phyloP scores from a whole-genome alignment of 2,888 invertebrate species.

The Beris morrisii region DNA sequence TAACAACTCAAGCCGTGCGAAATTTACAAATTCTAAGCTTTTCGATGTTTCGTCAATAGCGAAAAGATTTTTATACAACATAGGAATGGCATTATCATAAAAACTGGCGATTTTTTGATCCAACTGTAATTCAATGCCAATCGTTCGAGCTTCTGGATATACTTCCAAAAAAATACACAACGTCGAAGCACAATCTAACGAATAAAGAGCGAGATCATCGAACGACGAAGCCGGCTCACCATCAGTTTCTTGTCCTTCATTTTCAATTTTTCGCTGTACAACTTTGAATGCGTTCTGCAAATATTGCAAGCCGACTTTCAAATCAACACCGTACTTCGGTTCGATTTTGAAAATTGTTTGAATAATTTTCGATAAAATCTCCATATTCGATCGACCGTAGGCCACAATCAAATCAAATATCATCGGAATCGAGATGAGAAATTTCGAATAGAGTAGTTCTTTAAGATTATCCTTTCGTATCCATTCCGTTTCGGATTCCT shows the following conservation, averaged over 20 bases:
- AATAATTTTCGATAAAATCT: slow-evolving; percentile 65
- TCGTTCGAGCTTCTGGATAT: slow-evolving; percentile 61
- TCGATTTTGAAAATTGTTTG: slow-evolving; percentile 63
- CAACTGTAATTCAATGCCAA: slow-evolving; percentile 64
- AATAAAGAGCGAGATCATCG: slow-evolving; percentile 68
- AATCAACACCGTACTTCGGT: slow-evolving; percentile 65
- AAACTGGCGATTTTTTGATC: slow-evolving; percentile 69
- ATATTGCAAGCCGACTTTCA: slow-evolving; percentile 59
- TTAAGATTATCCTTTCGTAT: slow-evolving; percentile 69
- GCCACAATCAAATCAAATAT: slow-evolving; percentile 76
- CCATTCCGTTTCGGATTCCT: slow-evolving; percentile 72
- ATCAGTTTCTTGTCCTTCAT: slow-evolving; percentile 42
- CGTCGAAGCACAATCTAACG: slow-evolving; percentile 71
- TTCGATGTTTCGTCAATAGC: slow-evolving; percentile 47
- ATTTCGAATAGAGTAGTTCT: slow-evolving; percentile 74
- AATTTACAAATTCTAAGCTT: slow-evolving; percentile 51
- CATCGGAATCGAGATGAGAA: slow-evolving; percentile 80
- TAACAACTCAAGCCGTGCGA: slow-evolving; percentile 56
- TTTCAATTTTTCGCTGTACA: slow-evolving; percentile 52
- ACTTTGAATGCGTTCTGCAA: slow-evolving; percentile 58
- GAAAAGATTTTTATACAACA: slow-evolving; percentile 66
- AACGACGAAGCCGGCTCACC: slow-evolving; percentile 54
- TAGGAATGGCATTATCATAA: slow-evolving; percentile 74
- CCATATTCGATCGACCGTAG: slow-evolving; percentile 69
- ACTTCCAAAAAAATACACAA: slow-evolving; percentile 69